phyloP scores from a whole-genome alignment of 2,797 vertebrate species.

The Thripadectes ignobilis region DNA sequence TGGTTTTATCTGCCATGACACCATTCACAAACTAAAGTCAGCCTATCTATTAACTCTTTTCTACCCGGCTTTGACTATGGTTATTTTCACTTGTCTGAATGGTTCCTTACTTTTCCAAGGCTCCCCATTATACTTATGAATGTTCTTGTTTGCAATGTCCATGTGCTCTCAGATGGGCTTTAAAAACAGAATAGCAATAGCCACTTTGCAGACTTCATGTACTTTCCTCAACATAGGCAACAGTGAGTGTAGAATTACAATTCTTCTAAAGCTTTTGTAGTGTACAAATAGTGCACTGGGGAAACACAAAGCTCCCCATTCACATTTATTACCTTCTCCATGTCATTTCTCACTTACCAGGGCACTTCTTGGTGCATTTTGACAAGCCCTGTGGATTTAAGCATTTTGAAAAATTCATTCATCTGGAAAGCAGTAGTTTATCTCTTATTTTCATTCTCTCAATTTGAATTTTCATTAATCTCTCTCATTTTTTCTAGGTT shows the following conservation, averaged over 20 bases:
- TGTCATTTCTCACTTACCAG: constrained; percentile 46
- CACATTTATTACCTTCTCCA: constrained; percentile 27
- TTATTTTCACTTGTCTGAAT: neutral
- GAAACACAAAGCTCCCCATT: constrained; percentile 52
- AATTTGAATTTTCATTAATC: constrained; percentile 59
- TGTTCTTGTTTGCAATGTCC: neutral
- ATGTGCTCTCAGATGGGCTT: neutral
- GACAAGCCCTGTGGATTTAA: constrained; percentile 21
- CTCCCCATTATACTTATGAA: neutral
- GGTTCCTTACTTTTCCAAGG: neutral
- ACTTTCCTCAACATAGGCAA: constrained; percentile 34
- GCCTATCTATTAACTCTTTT: neutral
- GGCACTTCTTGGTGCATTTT: constrained; percentile 16
- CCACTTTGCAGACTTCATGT: neutral
- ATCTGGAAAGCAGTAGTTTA: constrained; percentile 36
- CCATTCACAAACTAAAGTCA: neutral
- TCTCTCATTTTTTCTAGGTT: constrained; percentile 17
- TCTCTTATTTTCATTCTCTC: constrained; percentile 41
- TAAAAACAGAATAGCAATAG: neutral
- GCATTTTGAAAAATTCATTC: neutral
- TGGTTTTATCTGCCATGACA: neutral
- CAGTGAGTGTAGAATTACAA: constrained; percentile 49
- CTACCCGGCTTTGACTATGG: neutral
- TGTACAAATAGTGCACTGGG: constrained; percentile 17
- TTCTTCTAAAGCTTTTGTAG: constrained; percentile 33